Base-by-base conservation (phyloP, 37 sponge, comb jelly and placozoan species). In the Aplysina aerophoba region DNA sequence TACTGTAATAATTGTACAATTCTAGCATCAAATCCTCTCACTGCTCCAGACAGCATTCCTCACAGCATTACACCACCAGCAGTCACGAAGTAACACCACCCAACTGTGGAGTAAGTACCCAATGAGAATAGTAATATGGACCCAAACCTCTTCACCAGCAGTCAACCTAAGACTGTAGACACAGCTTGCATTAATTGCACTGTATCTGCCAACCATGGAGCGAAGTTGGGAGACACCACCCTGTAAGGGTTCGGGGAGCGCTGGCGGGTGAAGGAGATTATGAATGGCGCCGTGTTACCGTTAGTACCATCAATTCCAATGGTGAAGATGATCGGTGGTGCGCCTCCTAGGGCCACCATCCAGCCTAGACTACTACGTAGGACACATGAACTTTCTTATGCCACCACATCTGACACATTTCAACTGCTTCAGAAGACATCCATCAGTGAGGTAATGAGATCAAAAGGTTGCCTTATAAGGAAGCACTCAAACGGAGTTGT, bases 261-360 rank as follows among this genome's bases (percentile, higher is more conserved):
- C 78, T n/a, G 33, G n/a, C 86, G 86, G 31, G 90, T 87, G 75
- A 91, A 97, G 53, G 98, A 97, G 27, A 89, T 87, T 24, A 97
- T 86, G 89, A 94, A 97, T 0, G 95, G 93, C 24, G 87, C 82
- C 80, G 94, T 56, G 79, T 94, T 97, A 28, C 93, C 95, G 54
- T 84, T 88, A 19, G 95, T 90, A 84, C 90, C 94, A 24, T 88
- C 69, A 50, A 89, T 89, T 12, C 98, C 98, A 1, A 94, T 77
- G 15, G 93, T 89, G 30, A 94, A 69, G 66, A 91, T 93, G 36
- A 94, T 85, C 15, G 92, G 66, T 38, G 85, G 85, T n/a, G n/a
- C n/a, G 0, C 93, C 95, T n/a, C 88, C 92, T 1, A 87, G 17
- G 12, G 92, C 50, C 22, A 92, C 95, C 19, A 89, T 16, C 17